phyloP scores from a whole-genome alignment of 2,888 invertebrate genomes.

The Dromius quadrimaculatus region DNA sequence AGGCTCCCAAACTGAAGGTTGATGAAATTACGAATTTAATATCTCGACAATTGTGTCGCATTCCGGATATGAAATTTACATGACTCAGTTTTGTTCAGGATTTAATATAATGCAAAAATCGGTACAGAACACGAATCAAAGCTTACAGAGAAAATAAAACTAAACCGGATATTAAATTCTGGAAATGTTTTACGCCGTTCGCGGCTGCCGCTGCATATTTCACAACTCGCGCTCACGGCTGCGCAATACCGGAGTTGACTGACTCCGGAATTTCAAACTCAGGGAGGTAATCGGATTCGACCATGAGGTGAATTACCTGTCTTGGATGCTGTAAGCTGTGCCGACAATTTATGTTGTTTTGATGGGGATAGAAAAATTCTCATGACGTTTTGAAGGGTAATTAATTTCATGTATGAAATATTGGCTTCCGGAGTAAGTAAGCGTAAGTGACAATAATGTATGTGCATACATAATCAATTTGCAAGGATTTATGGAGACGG shows the following conservation, averaged over 20 bases:
- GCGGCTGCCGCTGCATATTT: conserved; percentile 27
- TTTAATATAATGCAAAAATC: conserved; percentile 44
- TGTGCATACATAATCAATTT: too few relatives aligned
- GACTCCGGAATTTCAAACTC: not conserved
- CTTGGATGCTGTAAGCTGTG: not conserved
- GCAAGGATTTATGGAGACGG: too few relatives aligned
- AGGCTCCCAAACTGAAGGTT: too few relatives aligned
- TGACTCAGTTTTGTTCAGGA: conserved; percentile 9
- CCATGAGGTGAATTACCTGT: not conserved
- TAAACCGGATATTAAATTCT: conserved; percentile 52
- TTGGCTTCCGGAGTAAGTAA: too few relatives aligned
- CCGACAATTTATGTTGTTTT: not conserved
- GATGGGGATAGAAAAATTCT: not conserved
- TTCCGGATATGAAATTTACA: conserved; percentile 35
- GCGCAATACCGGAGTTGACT: not conserved
- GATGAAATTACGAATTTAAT: conserved; percentile 45
- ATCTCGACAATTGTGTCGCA: conserved; percentile 38
- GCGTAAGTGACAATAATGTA: too few relatives aligned
- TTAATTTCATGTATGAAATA: too few relatives aligned
- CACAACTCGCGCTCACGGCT: not conserved
- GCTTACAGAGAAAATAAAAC: conserved; percentile 45
- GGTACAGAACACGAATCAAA: conserved; percentile 36
- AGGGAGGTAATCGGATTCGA: not conserved
- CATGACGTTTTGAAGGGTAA: too few relatives aligned
- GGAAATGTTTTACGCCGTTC: conserved; percentile 49